Base-by-base conservation (phyloP, 2,797 vertebrate genomes). In the Pangasius larnaudii region DNA sequence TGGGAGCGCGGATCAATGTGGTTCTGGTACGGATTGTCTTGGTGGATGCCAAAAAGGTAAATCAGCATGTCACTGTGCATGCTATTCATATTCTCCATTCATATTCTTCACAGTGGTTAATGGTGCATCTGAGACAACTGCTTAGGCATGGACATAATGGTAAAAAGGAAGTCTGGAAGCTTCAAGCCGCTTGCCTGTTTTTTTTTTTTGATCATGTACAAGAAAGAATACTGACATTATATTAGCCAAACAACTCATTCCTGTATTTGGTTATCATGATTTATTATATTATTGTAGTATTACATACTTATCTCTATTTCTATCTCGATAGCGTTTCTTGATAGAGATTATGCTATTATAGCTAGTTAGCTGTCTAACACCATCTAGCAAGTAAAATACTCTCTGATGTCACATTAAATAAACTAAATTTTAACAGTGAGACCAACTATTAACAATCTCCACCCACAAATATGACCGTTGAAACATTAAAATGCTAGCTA, bases 11-110 rank as follows among this genome's bases (percentile, higher is more conserved):
- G 92, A 97, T 99, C 92, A 99, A 99, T 0, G 95, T 99, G 0
- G 98, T 99, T 69, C 93, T 99, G 92, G 98, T 99, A 91, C 94
- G 97, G 91, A 99, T 99, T 88, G 96, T 98, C 94, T 95, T 99
- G 95, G 93, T 99, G 89, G 97, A 96, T 90, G 92, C 97, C 0
- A 90, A 94, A 39, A 98, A 99, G 97, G 98, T 99, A 95, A 94
- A 85, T 83, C 71, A 53, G 42, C 78, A 42, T 30, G 61, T 85
- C 51, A 22, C 14, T 51, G 33, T 71, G 39, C 27, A 81, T 78
- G 63, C 36, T 42, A 46, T 63, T 51, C 51, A 42, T 10, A 51
- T 78, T 36, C 84, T 58, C 27, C 9, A 42, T 74, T 46, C 56
- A 53, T 67, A 33, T 51, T 65, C 59, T 67, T 27, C 75, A 51